Evolutionary conservation across 2,797 vertebrate species (phyloP), one percentile per base, ranked within the genome.

Genomic region (Manis pentadactyla): DNA sequence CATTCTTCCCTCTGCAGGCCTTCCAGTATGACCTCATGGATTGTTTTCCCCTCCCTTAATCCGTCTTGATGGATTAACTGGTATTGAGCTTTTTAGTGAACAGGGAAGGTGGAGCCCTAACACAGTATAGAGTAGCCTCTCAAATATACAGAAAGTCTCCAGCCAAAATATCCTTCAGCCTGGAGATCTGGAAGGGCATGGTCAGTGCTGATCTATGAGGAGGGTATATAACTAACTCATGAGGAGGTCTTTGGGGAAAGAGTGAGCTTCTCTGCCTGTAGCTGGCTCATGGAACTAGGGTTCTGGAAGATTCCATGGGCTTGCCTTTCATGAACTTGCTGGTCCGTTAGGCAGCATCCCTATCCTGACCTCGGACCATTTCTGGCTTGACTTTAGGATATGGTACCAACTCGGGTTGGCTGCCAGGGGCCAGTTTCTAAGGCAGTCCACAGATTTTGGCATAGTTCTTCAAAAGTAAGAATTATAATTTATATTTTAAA

Each of bases 21-120:
- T 92, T 84, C 29, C 57, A 83, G 68, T 2, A 46, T 85, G 92
- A 97, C 34, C 89, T 89, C 94, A 95, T 81, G 78, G 85, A 81
- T 37, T 31, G 34, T 13, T 6, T 0, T 1, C 63, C 37, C 7
- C 12, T 86, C 51, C 69, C 57, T 86, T 89, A 93, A 84, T 90
- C 83, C 15, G 1, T 63, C 69, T 74, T 95, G 86, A 83, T 39
- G 59, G 86, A 81, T 90, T 94, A 87, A 69, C 82, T 39, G 15
- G 59, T 74, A 37, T 79, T 49, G 64, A 81, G 74, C 31, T 86
- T 84, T 74, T 49, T 42, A 66, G 69, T 3, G 53, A 79, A 17
- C 19, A 75, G 71, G 53, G 87, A 90, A 94, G 39, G 19, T 74
- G 27, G 87, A 74, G 46, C 51, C 77, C 74, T 84, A 21, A 53